Conservation (phyloP, 2,113 vertebrate species). For the Panthera uncia region DNA sequence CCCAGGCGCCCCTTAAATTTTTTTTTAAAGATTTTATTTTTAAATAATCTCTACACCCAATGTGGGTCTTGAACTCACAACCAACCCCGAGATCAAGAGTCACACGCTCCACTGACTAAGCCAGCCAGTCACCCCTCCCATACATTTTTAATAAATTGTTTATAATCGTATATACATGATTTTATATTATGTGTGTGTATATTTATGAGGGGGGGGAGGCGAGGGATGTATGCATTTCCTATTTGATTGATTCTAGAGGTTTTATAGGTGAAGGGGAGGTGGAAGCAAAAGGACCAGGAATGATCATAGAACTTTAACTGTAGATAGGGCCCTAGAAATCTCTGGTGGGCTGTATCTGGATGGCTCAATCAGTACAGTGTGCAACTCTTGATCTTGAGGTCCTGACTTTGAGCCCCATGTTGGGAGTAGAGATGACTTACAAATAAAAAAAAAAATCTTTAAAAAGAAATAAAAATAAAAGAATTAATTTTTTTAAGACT, state of each 20-base stretch:
- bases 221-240: not conserved
- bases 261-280: not conserved
- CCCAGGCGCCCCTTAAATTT: not conserved
- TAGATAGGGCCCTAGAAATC: not conserved
- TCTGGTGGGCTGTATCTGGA: not conserved
- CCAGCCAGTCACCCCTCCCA: not conserved
- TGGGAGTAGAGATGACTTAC: no score
- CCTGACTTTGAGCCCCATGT: no score
- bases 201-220: fast-evolving
- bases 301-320: not conserved
- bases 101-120: not conserved
- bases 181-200: not conserved
- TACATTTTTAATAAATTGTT: not conserved
- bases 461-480: no score
- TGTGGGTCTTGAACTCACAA: no score
- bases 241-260: constrained; percentile 19
- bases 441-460: no score
- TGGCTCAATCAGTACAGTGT: no score
- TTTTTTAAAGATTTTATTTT: not conserved
- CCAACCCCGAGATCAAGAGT: no score
- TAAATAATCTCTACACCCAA: not conserved
- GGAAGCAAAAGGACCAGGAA: not conserved
- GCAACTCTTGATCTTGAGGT: no score
- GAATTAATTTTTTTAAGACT: no score
- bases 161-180: not conserved